phyloP scores from a whole-genome alignment of 1,140 invertebrate species.

The Lordiphosa stackelbergi region DNA sequence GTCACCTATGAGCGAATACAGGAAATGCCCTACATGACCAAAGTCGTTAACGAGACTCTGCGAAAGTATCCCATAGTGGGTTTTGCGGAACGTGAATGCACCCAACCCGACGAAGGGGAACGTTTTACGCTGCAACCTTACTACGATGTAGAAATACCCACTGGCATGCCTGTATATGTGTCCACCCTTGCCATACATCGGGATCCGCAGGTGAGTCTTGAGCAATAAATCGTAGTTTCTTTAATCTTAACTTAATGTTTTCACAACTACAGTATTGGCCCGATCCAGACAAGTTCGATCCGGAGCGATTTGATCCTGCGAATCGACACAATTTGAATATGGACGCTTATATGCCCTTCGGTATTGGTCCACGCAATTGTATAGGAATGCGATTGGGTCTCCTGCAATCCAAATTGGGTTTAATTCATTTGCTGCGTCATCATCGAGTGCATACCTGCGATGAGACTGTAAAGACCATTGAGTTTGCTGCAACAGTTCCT shows the following conservation, averaged over 20 bases:
- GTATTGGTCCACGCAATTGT: constrained; percentile 86
- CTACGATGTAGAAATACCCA: constrained; percentile 43
- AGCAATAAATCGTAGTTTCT: neutral
- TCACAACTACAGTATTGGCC: constrained; percentile 79
- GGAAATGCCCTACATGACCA: constrained; percentile 82
- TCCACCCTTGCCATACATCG: constrained; percentile 51
- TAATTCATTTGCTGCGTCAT: constrained; percentile 59
- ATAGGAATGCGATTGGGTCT: constrained; percentile 80
- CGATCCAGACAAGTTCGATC: constrained; percentile 82
- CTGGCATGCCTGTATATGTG: constrained; percentile 52
- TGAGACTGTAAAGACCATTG: constrained; percentile 28
- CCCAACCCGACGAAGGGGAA: constrained; percentile 37
- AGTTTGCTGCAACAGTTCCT: constrained; percentile 11
- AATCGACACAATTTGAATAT: constrained; percentile 79
- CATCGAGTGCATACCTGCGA: constrained; percentile 44
- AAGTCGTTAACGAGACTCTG: constrained; percentile 78
- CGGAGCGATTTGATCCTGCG: constrained; percentile 81
- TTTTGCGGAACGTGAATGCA: constrained; percentile 55
- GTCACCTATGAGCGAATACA: constrained; percentile 82
- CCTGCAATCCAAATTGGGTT: constrained; percentile 55
- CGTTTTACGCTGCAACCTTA: constrained; percentile 51
- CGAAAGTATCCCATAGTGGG: constrained; percentile 60
- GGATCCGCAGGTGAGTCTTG: constrained; percentile 21
- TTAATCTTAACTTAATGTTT: neutral
- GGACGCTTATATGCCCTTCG: constrained; percentile 81